phyloP scores from a whole-genome alignment of 2,888 invertebrate species.

The Trissolcus japonicus region DNA sequence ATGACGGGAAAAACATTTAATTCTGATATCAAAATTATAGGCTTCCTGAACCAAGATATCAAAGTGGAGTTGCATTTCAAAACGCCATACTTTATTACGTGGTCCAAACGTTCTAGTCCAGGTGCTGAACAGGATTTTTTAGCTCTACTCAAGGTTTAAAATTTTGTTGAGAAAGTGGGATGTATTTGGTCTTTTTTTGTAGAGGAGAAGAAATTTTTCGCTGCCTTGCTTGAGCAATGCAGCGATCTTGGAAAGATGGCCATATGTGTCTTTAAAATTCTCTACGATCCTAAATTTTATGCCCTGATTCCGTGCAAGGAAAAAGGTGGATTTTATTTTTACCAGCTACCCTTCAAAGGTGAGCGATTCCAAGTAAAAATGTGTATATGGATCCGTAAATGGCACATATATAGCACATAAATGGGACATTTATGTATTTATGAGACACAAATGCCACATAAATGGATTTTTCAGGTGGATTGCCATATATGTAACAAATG shows the following conservation, averaged over 20 bases:
- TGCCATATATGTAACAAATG: too few relatives aligned
- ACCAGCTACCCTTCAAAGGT: constrained; percentile 58
- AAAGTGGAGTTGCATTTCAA: constrained; percentile 41
- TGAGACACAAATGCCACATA: too few relatives aligned
- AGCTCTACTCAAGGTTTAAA: background rate
- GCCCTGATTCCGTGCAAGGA: constrained; percentile 56
- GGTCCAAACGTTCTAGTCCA: constrained; percentile 26
- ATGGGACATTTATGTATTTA: too few relatives aligned
- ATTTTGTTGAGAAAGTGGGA: background rate
- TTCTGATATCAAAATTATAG: constrained; percentile 51
- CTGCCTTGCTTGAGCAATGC: constrained; percentile 53
- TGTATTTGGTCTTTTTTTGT: constrained; percentile 10
- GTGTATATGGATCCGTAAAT: too few relatives aligned
- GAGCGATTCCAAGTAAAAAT: too few relatives aligned
- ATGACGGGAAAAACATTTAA: background rate
- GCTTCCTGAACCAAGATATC: constrained; percentile 45
- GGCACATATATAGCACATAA: too few relatives aligned
- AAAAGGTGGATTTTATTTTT: constrained; percentile 61
- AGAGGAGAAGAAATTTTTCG: constrained; percentile 58
- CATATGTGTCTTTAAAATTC: constrained; percentile 49
- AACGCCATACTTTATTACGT: constrained; percentile 54
- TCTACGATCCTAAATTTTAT: constrained; percentile 41
- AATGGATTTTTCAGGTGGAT: too few relatives aligned
- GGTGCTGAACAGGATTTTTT: constrained; percentile 33
- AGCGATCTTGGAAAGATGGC: constrained; percentile 52